Evolutionary conservation across 1,140 invertebrate genomes (phyloP).

Genomic region (Pogonus chalceus): DNA sequence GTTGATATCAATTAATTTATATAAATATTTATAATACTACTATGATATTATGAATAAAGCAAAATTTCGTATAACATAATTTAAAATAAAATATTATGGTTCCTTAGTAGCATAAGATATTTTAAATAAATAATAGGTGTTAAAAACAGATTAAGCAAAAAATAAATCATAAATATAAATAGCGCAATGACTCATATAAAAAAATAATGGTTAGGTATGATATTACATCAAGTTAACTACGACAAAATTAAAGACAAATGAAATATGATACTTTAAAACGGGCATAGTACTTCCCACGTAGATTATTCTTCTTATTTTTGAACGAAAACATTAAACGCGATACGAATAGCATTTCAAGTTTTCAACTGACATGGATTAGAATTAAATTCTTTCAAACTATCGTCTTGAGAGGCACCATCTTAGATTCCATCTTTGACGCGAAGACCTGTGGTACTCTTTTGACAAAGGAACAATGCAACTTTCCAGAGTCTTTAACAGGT

Average conservation of each 20-base stretch:
- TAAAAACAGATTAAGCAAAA: no score
- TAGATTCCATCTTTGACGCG: not conserved
- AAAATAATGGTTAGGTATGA: no score
- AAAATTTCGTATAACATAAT: no score
- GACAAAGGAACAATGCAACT: not conserved
- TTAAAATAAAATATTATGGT: no score
- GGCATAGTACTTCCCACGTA: not conserved
- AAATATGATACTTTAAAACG: not conserved
- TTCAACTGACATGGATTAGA: not conserved
- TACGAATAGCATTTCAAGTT: not conserved
- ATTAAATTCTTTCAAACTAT: slow-evolving; percentile 2
- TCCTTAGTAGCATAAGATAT: no score
- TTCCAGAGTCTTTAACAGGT: not conserved
- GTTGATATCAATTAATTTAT: no score
- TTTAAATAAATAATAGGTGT: no score
- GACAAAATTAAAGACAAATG: slow-evolving; percentile 1
- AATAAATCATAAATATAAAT: no score
- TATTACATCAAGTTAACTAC: no score
- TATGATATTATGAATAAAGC: no score
- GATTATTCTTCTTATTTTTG: slow-evolving; percentile 1
- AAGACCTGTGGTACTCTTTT: not conserved
- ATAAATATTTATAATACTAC: no score
- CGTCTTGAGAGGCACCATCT: not conserved
- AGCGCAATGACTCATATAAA: no score
- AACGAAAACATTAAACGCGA: not conserved